Conservation (phyloP, 2,113 vertebrate species). For the Megaleporinus macrocephalus region DNA sequence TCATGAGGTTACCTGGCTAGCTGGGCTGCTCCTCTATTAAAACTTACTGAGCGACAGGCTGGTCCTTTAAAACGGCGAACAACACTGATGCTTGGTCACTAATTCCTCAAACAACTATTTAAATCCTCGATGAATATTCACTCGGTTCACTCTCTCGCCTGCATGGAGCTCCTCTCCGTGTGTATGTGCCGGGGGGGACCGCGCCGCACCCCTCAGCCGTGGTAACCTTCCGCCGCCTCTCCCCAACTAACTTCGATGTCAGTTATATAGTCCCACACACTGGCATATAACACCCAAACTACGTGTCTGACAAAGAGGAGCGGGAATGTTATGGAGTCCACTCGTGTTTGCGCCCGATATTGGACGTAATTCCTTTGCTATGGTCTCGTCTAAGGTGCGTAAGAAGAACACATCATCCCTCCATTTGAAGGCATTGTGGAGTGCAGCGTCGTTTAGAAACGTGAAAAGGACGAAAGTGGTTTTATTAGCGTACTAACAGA, state of each 20-base stretch:
- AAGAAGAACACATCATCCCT: neutral
- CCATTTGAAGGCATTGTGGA: neutral
- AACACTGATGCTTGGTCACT: neutral
- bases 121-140: slow-evolving; percentile 45
- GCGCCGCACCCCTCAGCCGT: slow-evolving; percentile 45
- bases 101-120: slow-evolving; percentile 23
- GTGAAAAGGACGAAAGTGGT: neutral
- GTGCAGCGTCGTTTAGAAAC: neutral
- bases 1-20: slow-evolving; percentile 29
- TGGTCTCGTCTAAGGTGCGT: neutral
- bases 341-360: neutral
- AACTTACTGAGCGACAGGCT: slow-evolving; percentile 25
- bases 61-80: slow-evolving; percentile 1
- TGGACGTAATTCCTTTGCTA: neutral
- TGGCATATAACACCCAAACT: neutral
- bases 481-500: neutral
- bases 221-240: slow-evolving; percentile 57
- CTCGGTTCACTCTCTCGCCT: slow-evolving; percentile 49
- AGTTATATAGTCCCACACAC: slow-evolving; percentile 55
- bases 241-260: slow-evolving; percentile 64
- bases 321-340: neutral
- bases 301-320: neutral
- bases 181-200: slow-evolving; percentile 48
- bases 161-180: slow-evolving; percentile 46
- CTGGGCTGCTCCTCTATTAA: slow-evolving; percentile 22